A percentile compares a stretch with the other conserved stretches of the same genome.
Evolutionary conservation across 2,888 invertebrate species (phyloP).

Genomic region (Cheilosia variabilis): DNA sequence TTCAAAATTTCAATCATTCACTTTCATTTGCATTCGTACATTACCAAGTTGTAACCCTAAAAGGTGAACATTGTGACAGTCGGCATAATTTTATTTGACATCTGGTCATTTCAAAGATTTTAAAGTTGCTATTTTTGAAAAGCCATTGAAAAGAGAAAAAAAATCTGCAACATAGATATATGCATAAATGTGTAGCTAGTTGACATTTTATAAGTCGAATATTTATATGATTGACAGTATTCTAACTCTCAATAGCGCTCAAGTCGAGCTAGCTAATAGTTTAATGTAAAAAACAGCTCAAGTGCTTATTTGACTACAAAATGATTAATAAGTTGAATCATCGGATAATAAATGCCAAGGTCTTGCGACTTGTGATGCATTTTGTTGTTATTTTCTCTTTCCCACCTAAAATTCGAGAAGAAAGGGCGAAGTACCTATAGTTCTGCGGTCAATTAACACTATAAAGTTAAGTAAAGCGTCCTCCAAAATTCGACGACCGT

Average conservation of each 20-base stretch:
- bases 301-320: not conserved
- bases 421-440: too few species aligned
- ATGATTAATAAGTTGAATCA: slow-evolving; percentile 2
- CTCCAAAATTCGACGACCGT: not conserved
- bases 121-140: not conserved
- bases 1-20: not conserved
- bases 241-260: not conserved
- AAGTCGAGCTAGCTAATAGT: too few species aligned
- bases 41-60: too few species aligned
- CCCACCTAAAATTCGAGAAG: too few species aligned
- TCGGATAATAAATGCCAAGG: slow-evolving; percentile 1
- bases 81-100: too few species aligned
- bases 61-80: too few species aligned
- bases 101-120: not conserved
- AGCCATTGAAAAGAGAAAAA: too few species aligned
- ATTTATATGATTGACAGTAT: too few species aligned
- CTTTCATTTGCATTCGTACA: not conserved
- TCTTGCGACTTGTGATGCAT: not conserved
- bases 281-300: not conserved
- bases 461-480: not conserved
- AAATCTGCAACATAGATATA: too few species aligned
- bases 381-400: too few species aligned
- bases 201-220: too few species aligned
- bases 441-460: slow-evolving; percentile 6
- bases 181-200: too few species aligned